Conservation (phyloP, 2,797 vertebrate genomes). For the Ptychobarbus kaznakovi region DNA sequence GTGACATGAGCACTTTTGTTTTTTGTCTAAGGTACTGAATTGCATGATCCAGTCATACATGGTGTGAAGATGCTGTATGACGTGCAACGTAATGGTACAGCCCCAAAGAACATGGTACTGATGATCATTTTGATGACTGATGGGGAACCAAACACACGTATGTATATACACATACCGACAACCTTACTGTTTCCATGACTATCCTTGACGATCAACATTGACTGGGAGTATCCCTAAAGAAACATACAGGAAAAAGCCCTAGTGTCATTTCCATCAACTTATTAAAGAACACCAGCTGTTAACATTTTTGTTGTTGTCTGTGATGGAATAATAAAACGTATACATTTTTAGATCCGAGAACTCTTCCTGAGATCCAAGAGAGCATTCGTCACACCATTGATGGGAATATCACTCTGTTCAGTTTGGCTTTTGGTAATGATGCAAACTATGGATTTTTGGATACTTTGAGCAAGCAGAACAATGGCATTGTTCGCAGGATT, state of each 20-base stretch:
- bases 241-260: neutral
- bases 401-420: slow-evolving; percentile 82
- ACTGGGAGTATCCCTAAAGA: neutral
- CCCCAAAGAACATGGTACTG: slow-evolving; percentile 75
- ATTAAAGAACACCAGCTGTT: neutral
- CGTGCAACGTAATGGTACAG: slow-evolving; percentile 58
- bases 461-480: slow-evolving; percentile 85
- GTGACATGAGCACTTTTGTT: neutral
- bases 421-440: slow-evolving; percentile 87
- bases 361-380: slow-evolving; percentile 71
- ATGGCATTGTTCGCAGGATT: slow-evolving; percentile 88
- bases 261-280: neutral
- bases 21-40: slow-evolving; percentile 81
- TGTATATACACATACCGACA: neutral
- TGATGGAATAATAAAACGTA: neutral
- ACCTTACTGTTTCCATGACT: neutral
- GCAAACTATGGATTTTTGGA: slow-evolving; percentile 88
- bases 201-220: neutral
- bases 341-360: slow-evolving; percentile 60
- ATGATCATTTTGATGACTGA: slow-evolving; percentile 91
- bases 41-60: slow-evolving; percentile 77
- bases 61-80: slow-evolving; percentile 72
- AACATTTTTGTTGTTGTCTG: neutral
- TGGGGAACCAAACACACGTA: slow-evolving; percentile 84
- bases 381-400: slow-evolving; percentile 74